Percentiles rank a stretch among this genome's conserved stretches.
Conservation (phyloP, 2,797 vertebrate species). For the Tinamus major region DNA sequence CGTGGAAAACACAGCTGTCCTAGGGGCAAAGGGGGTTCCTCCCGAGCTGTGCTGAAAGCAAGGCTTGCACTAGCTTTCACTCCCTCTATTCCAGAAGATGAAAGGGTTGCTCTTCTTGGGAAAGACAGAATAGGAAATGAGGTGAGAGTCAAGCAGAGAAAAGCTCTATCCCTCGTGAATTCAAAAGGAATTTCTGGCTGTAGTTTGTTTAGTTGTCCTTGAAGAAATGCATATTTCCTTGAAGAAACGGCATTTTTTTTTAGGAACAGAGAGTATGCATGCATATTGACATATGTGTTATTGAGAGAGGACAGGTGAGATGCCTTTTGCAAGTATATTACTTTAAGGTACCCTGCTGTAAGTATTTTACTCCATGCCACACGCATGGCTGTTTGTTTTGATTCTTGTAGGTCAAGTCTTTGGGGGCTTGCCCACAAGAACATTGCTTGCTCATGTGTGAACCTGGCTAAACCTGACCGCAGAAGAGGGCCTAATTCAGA, state of each 20-base stretch:
- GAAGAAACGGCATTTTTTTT: neutral
- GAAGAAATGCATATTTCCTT: neutral
- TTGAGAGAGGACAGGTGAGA: neutral
- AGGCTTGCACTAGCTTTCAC: neutral
- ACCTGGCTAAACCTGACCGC: neutral
- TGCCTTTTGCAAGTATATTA: neutral
- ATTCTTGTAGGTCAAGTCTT: neutral
- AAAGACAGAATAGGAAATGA: neutral
- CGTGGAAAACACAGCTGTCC: neutral
- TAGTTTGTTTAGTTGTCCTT: neutral
- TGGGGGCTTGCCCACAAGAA: neutral
- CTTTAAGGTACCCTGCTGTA: neutral
- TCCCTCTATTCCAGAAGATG: neutral
- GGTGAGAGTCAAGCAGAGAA: neutral
- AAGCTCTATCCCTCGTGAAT: neutral
- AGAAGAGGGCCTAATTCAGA: neutral
- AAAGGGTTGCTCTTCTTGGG: neutral
- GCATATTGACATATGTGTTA: fast-evolving
- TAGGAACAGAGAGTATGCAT: neutral
- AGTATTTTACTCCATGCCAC: neutral
- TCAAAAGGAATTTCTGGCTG: neutral
- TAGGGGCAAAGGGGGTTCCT: neutral
- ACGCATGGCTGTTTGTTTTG: neutral
- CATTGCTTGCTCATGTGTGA: neutral
- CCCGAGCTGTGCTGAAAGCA: neutral